phyloP scores from a whole-genome alignment of 2,797 vertebrate genomes.

The Halcyon smyrnensis region DNA sequence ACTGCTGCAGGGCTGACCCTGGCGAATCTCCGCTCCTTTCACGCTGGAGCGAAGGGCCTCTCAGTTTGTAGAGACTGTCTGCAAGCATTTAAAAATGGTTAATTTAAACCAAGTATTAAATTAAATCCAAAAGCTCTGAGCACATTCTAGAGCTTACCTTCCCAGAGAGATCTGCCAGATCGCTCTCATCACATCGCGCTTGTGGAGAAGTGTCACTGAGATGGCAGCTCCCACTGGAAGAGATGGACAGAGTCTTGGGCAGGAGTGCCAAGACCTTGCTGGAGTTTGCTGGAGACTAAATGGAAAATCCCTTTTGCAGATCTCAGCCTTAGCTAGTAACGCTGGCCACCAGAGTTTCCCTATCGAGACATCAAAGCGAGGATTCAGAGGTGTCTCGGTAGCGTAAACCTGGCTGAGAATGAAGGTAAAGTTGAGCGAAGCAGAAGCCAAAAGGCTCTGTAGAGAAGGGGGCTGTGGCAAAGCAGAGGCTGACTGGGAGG shows the following conservation, averaged over 20 bases:
- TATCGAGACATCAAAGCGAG: constrained; percentile 5
- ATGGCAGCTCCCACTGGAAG: constrained; percentile 62
- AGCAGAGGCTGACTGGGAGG: background rate
- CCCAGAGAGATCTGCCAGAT: constrained; percentile 64
- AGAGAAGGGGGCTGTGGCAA: background rate
- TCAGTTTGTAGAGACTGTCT: constrained; percentile 47
- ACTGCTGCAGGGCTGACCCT: background rate
- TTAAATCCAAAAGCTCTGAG: constrained; percentile 68
- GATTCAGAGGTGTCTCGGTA: background rate
- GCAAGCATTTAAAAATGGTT: constrained; percentile 69
- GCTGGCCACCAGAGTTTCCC: constrained; percentile 17
- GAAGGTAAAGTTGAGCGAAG: background rate
- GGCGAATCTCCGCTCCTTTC: background rate
- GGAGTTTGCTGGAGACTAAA: constrained; percentile 13
- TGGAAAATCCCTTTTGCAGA: constrained; percentile 67
- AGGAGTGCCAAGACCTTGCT: constrained; percentile 37
- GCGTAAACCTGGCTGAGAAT: constrained; percentile 29
- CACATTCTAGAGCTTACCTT: constrained; percentile 61
- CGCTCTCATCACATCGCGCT: constrained; percentile 46
- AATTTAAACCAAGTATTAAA: constrained; percentile 65
- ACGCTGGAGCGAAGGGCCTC: background rate
- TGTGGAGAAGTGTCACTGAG: constrained; percentile 36
- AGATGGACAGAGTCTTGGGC: constrained; percentile 22
- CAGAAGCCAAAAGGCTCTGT: background rate
- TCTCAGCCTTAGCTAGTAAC: background rate